Evolutionary conservation across 2,113 vertebrate genomes (phyloP).

Genomic region (Odontesthes bonariensis): DNA sequence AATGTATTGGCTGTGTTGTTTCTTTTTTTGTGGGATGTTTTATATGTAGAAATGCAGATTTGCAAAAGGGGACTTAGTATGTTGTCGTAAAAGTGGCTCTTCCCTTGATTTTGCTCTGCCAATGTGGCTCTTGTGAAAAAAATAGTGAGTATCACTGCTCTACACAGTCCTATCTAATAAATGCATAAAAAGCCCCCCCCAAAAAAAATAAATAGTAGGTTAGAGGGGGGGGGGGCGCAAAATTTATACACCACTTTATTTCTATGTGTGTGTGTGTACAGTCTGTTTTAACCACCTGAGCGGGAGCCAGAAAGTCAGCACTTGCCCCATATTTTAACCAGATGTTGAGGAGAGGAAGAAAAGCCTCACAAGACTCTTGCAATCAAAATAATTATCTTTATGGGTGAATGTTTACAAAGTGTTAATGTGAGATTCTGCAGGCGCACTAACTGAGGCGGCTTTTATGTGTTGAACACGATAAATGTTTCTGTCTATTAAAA

Average conservation of each 20-base stretch:
- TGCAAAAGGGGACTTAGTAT: too few relatives aligned
- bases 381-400: slow-evolving; percentile 86
- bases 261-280: slow-evolving; percentile 39
- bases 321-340: slow-evolving; percentile 91
- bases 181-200: too few relatives aligned
- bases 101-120: too few relatives aligned
- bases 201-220: slow-evolving; percentile 22
- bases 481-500: slow-evolving; percentile 65
- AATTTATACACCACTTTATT: slow-evolving; percentile 87
- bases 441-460: slow-evolving; percentile 62
- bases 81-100: too few relatives aligned
- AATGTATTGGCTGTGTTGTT: too few relatives aligned
- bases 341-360: slow-evolving; percentile 87
- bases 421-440: slow-evolving; percentile 80
- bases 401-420: slow-evolving; percentile 82
- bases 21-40: too few relatives aligned
- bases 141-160: too few relatives aligned
- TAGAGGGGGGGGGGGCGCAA: background rate
- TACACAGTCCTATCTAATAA: too few relatives aligned
- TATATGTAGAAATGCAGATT: too few relatives aligned
- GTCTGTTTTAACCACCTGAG: slow-evolving; percentile 88
- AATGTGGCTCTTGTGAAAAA: too few relatives aligned
- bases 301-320: slow-evolving; percentile 86
- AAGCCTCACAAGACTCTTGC: slow-evolving; percentile 80
- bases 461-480: slow-evolving; percentile 70